Evolutionary conservation across 2,113 vertebrate species (phyloP).

Genomic region (Thermophis baileyi): DNA sequence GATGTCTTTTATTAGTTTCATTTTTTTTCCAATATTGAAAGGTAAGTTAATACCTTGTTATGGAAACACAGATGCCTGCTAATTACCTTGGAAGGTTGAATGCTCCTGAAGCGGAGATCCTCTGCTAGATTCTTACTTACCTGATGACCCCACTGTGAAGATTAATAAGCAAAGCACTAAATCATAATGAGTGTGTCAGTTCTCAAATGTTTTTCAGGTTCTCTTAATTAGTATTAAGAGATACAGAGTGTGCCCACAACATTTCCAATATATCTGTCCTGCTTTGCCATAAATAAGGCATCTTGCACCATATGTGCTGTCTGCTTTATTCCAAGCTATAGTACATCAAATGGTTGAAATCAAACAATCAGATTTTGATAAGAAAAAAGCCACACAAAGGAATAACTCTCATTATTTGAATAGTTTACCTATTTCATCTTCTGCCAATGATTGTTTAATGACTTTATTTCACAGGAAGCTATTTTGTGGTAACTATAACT

Average conservation of each 20-base stretch:
- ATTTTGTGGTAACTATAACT: slow-evolving; percentile 46
- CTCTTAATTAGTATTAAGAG: slow-evolving; percentile 62
- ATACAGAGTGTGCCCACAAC: slow-evolving; percentile 43
- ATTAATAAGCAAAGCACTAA: slow-evolving; percentile 70
- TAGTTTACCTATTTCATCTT: slow-evolving; percentile 58
- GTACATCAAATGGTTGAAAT: slow-evolving; percentile 50
- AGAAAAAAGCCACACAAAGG: not conserved
- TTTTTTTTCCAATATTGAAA: slow-evolving; percentile 59
- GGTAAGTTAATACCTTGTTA: slow-evolving; percentile 68
- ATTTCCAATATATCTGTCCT: slow-evolving; percentile 2
- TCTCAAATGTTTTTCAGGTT: slow-evolving; percentile 64
- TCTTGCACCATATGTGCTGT: slow-evolving; percentile 43
- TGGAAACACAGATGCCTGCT: slow-evolving; percentile 68
- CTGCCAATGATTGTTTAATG: slow-evolving; percentile 66
- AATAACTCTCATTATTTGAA: slow-evolving; percentile 58
- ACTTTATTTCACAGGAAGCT: slow-evolving; percentile 53
- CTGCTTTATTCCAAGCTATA: slow-evolving; percentile 25
- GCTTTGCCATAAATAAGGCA: slow-evolving; percentile 46
- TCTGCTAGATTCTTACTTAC: slow-evolving; percentile 56
- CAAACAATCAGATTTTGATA: slow-evolving; percentile 43
- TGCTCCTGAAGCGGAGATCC: slow-evolving; percentile 56
- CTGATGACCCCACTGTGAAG: slow-evolving; percentile 61
- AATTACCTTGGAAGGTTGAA: slow-evolving; percentile 68
- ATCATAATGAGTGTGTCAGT: slow-evolving; percentile 67
- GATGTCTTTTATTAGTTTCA: slow-evolving; percentile 62